A percentile compares a stretch with the other conserved stretches of the same genome.
Conservation (phyloP, 2,797 vertebrate genomes). For the Ambastaia sidthimunki region DNA sequence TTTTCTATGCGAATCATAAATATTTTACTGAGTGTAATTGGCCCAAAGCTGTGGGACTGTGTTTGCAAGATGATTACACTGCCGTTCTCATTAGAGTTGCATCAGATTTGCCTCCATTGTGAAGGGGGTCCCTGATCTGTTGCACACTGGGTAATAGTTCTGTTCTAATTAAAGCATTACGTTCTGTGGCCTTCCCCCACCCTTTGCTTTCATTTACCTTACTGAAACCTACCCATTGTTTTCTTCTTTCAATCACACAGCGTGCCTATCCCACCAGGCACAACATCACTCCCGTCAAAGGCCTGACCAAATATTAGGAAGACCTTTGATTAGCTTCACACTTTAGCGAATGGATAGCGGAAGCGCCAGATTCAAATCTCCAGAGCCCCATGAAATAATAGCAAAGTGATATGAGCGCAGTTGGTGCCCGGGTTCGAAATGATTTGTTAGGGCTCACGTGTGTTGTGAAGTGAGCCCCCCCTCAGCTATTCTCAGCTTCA, state of each 20-base stretch:
- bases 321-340: constrained; percentile 67
- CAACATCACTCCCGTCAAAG: constrained; percentile 65
- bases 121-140: constrained; percentile 72
- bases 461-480: constrained; percentile 54
- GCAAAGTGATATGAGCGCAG: constrained; percentile 59
- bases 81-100: constrained; percentile 86
- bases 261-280: constrained; percentile 50
- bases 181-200: constrained; percentile 57
- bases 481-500: constrained; percentile 4
- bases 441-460: constrained; percentile 57
- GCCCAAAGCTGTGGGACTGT: constrained; percentile 83
- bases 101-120: constrained; percentile 85
- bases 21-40: constrained; percentile 92
- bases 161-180: constrained; percentile 73
- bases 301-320: constrained; percentile 65
- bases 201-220: constrained; percentile 64
- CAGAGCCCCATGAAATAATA: constrained; percentile 72
- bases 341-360: background rate
- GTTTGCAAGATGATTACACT: constrained; percentile 84
- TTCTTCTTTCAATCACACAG: constrained; percentile 50
- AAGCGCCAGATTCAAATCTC: constrained; percentile 67
- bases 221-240: constrained; percentile 47
- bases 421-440: constrained; percentile 60
- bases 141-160: constrained; percentile 75
- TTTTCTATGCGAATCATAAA: constrained; percentile 88